Percentiles rank a stretch among this genome's conserved stretches.
These are phyloP conservation scores for Hipparchia semele DNA, from an alignment of 2,888 invertebrate species.

Conservation along the genomic window DNA sequence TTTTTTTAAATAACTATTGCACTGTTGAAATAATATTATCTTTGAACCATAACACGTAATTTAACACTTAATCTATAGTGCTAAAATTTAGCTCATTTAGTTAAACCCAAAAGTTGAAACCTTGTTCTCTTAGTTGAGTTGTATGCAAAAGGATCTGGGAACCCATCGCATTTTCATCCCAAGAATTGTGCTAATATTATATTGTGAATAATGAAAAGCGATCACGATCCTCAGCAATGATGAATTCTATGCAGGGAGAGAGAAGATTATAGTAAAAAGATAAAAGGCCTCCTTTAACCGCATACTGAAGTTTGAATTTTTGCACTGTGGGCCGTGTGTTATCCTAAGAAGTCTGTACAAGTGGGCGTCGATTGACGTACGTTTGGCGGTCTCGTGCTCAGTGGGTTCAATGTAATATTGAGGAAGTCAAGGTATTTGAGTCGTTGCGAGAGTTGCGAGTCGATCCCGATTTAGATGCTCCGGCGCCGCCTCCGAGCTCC, in stretches of 20 bases:
- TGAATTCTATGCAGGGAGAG: too few species aligned
- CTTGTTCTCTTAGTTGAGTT: background rate
- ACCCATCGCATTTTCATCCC: too few species aligned
- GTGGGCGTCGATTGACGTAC: slow-evolving; percentile 80
- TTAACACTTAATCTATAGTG: background rate
- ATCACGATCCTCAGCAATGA: too few species aligned
- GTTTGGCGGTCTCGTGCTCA: slow-evolving; percentile 74
- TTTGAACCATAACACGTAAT: background rate
- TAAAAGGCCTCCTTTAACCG: background rate
- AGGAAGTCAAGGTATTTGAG: slow-evolving; percentile 84
- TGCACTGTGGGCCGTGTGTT: slow-evolving; percentile 53
- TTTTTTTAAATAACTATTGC: slow-evolving; percentile 10
- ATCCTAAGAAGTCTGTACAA: slow-evolving; percentile 52
- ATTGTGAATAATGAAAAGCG: too few species aligned
- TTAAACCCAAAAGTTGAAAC: background rate
- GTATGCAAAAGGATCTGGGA: too few species aligned
- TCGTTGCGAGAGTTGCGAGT: slow-evolving; percentile 79
- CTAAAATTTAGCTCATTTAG: background rate
- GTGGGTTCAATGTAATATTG: slow-evolving; percentile 83
- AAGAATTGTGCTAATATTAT: too few species aligned
- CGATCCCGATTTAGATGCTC: slow-evolving; percentile 82
- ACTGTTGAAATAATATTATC: background rate
- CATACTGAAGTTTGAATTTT: slow-evolving; percentile 25
- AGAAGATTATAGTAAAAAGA: slow-evolving; percentile 2
- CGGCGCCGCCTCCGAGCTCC: slow-evolving; percentile 76